Evolutionary conservation across 1,140 invertebrate species (phyloP).

Genomic region (Thrips palmi): DNA sequence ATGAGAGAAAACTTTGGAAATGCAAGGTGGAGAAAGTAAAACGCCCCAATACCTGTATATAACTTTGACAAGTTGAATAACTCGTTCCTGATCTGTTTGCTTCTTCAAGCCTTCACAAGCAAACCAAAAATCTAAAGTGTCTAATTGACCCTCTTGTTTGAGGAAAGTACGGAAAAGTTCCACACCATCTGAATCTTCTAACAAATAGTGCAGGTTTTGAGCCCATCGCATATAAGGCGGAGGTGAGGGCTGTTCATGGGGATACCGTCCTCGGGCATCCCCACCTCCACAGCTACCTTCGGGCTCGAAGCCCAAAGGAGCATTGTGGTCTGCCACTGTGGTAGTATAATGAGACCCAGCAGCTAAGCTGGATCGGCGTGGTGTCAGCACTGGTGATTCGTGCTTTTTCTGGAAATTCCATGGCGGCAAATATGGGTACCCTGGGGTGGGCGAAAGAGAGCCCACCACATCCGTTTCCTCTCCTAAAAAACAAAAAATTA

Average conservation of each 20-base stretch:
- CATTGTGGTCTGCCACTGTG: constrained; percentile 25
- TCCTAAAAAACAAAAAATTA: constrained; percentile 19
- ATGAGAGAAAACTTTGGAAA: background rate
- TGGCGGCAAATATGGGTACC: constrained; percentile 12
- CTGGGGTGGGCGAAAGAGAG: constrained; percentile 23
- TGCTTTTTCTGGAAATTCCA: constrained; percentile 9
- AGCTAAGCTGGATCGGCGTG: constrained; percentile 24
- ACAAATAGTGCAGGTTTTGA: constrained; percentile 53
- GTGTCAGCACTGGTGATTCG: constrained; percentile 23
- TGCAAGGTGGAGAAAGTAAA: constrained; percentile 1
- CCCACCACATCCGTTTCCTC: constrained; percentile 26
- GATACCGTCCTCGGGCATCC: constrained; percentile 19
- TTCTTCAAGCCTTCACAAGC: constrained; percentile 77
- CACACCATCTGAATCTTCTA: constrained; percentile 71
- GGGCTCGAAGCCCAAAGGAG: constrained; percentile 31
- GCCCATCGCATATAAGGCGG: constrained; percentile 75
- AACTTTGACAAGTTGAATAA: constrained; percentile 56
- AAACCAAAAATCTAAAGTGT: constrained; percentile 76
- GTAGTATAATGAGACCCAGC: constrained; percentile 8
- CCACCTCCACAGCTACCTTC: constrained; percentile 26
- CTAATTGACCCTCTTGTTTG: constrained; percentile 55
- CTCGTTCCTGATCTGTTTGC: constrained; percentile 46
- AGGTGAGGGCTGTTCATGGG: constrained; percentile 36
- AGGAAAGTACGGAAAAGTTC: constrained; percentile 69
- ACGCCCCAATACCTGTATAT: constrained; percentile 47